Conservation (phyloP, 2,113 vertebrate species). For the Hylia prasina region DNA sequence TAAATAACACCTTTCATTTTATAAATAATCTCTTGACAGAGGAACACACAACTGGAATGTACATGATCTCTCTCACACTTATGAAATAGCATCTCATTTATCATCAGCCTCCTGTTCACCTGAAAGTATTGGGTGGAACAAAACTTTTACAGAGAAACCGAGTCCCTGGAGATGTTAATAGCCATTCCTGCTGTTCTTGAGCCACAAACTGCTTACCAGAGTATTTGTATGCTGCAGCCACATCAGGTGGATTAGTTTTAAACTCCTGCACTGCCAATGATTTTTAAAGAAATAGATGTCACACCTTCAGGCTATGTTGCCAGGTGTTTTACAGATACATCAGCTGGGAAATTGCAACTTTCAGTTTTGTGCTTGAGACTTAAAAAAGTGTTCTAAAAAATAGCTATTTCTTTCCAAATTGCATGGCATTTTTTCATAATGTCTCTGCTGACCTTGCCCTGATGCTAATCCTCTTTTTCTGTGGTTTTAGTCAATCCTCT, state of each 20-base stretch:
- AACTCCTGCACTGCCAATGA: neutral
- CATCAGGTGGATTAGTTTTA: neutral
- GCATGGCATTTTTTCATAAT: neutral
- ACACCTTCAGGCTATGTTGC: neutral
- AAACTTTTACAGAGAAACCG: neutral
- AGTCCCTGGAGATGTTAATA: neutral
- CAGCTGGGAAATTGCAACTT: neutral
- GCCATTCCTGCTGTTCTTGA: neutral
- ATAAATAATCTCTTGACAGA: neutral
- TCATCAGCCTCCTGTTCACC: neutral
- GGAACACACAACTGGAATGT: neutral
- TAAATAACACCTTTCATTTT: neutral
- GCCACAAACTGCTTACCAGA: neutral
- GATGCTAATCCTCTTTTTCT: neutral
- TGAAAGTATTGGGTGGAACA: neutral
- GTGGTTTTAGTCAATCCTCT: neutral
- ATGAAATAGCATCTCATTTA: neutral
- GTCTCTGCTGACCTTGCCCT: neutral
- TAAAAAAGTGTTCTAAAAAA: neutral
- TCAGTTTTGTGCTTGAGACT: neutral
- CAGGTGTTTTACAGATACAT: neutral
- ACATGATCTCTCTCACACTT: accelerated
- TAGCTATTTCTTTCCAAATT: neutral
- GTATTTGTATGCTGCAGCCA: neutral
- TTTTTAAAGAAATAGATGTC: neutral